A percentile compares a stretch with the other conserved stretches of the same genome.
Conservation (phyloP, 2,888 invertebrate species). For the Idaea biselata region DNA sequence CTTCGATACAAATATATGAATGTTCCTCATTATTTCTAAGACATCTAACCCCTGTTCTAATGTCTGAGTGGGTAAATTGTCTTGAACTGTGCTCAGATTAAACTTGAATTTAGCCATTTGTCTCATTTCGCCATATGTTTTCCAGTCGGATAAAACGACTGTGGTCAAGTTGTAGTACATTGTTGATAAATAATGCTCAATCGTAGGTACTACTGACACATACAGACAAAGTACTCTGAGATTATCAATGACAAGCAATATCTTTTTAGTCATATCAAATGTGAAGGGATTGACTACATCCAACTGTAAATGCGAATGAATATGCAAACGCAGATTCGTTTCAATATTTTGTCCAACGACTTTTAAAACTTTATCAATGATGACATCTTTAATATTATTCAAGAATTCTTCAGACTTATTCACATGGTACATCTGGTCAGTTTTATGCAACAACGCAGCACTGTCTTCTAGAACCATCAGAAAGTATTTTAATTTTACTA, state of each 20-base stretch:
- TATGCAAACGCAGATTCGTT: conserved; percentile 94
- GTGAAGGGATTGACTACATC: conserved; percentile 87
- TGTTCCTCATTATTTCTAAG: conserved; percentile 97
- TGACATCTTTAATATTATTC: conserved; percentile 56
- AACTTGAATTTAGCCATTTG: conserved; percentile 93
- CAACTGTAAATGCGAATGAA: conserved; percentile 93
- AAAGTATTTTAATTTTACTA: conserved; percentile 79
- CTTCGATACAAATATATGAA: conserved; percentile 95
- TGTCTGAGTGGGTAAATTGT: conserved; percentile 97
- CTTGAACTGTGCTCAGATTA: conserved; percentile 90
- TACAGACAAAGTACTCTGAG: conserved; percentile 78
- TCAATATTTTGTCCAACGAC: conserved; percentile 93
- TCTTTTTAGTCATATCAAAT: conserved; percentile 83
- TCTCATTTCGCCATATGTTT: conserved; percentile 98
- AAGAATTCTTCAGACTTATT: conserved; percentile 58
- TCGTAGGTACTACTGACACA: conserved; percentile 83
- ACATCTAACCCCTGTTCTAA: conserved; percentile 98
- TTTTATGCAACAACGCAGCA: conserved; percentile 54
- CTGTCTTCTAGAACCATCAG: conserved; percentile 72
- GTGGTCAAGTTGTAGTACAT: conserved; percentile 99
- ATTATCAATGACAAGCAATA: conserved; percentile 81
- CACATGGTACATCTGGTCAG: conserved; percentile 51
- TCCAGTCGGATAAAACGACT: conserved; percentile 98
- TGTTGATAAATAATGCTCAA: conserved; percentile 95
- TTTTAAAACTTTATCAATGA: conserved; percentile 82